phyloP scores from a whole-genome alignment of 1,140 invertebrate species.

The Papilio aristodemus region DNA sequence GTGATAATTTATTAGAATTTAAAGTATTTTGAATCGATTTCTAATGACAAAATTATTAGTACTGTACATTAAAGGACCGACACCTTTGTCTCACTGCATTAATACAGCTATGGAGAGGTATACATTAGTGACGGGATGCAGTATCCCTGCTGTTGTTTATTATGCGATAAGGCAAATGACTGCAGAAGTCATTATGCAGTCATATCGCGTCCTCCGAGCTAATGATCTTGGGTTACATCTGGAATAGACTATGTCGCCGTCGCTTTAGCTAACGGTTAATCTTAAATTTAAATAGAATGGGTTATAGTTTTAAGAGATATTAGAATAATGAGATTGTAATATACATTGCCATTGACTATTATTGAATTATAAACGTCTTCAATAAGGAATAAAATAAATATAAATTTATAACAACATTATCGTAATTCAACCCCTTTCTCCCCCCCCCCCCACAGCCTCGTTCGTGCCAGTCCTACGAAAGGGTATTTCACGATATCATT shows the following conservation, averaged over 20 bases:
- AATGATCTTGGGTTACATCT: conserved; percentile 22
- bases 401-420: neutral
- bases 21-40: no score
- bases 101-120: neutral
- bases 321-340: no score
- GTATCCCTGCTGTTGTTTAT: neutral
- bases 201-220: neutral
- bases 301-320: no score
- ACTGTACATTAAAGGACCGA: no score
- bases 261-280: neutral
- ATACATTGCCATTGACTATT: no score
- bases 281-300: no score
- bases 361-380: neutral
- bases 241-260: conserved; percentile 5
- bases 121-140: neutral
- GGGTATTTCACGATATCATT: conserved; percentile 21
- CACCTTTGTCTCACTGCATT: neutral
- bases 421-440: neutral
- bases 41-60: no score
- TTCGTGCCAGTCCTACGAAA: conserved; percentile 16
- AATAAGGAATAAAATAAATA: neutral
- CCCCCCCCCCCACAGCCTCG: neutral
- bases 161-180: neutral
- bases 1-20: no score
- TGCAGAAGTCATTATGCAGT: conserved; percentile 12